Conservation (phyloP, 2,888 invertebrate genomes). For the Drosophila nigricruria region DNA sequence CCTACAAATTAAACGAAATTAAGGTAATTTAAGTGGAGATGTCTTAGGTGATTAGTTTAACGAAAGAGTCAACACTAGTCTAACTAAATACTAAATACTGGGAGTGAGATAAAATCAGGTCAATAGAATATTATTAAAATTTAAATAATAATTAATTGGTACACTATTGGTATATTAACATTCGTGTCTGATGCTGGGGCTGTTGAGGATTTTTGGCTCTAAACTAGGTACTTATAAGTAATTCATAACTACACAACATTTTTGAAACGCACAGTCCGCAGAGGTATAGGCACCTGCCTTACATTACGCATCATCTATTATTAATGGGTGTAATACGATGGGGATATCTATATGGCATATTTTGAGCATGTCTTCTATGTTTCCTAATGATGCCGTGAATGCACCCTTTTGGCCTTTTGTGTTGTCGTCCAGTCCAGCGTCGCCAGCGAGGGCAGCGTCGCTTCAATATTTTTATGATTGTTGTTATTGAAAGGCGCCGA, state of each 20-base stretch:
- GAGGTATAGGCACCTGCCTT: constrained; percentile 28
- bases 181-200: constrained; percentile 30
- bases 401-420: constrained; percentile 67
- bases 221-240: constrained; percentile 39
- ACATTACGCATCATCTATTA: constrained; percentile 8
- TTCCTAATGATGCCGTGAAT: constrained; percentile 66
- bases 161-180: constrained; percentile 46
- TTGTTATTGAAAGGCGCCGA: constrained; percentile 52
- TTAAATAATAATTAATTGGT: constrained; percentile 40
- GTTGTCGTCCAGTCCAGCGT: constrained; percentile 67
- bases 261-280: constrained; percentile 47
- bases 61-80: constrained; percentile 6
- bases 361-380: constrained; percentile 39
- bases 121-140: not conserved
- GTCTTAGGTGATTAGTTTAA: constrained; percentile 21
- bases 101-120: constrained; percentile 25
- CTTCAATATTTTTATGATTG: constrained; percentile 42
- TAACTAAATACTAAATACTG: constrained; percentile 50
- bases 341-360: constrained; percentile 9
- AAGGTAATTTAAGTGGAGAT: constrained; percentile 26
- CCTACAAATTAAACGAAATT: constrained; percentile 33
- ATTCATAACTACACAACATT: constrained; percentile 38
- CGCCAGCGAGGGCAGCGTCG: constrained; percentile 57
- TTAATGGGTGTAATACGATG: constrained; percentile 31
- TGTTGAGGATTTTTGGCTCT: constrained; percentile 32